Base-by-base conservation (phyloP, 2,888 invertebrate genomes). In the Bedellia somnulentella region DNA sequence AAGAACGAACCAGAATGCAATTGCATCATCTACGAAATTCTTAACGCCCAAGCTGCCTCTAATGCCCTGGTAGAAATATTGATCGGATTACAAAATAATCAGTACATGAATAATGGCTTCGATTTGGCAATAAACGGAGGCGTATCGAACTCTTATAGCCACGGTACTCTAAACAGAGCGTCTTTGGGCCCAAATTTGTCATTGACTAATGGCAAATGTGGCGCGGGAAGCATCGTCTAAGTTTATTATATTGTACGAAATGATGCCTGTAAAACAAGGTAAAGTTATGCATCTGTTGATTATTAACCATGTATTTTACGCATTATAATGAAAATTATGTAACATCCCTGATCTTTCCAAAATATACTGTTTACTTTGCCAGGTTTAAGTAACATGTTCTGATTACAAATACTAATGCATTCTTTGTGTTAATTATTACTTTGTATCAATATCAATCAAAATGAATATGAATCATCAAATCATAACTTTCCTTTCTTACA, bases 21-120 rank as follows among this genome's bases (percentile, higher is more conserved):
- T 37, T 77, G 77, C 40, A 58, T 75, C 6, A 57, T 76, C 5
- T 68, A 68, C 39, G 73, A 75, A 33, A 36, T 77, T 0, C 44
- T 77, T 0, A 73, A 66, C 50, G 68, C 73, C 0, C 70, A 73
- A 25, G 60, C 60, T 35, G 64, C 77, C 0, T 57, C 64, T 8
- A 77, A 77, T 39, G 73, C 76, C 0, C 38, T 77, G 0, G 71
- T 77, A 0, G 76, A 77, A 4, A 46, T 77, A 0, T 47, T 77
- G 0, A 66, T 77, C 13, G 68, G 70, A 0, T 40, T 76, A 2
- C 77, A 77, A 33, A 75, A 68, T 36, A 76, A 68, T 37, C 75
- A 76, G 27, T 76, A 68, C 36, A 35, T 32, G 22, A 52, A 49
- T 17, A 51, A 49, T 17, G 70, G 68, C 0, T 60, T 55, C 30